Conservation (phyloP, 2,888 invertebrate species). For the Fissipunctia ypsillon region DNA sequence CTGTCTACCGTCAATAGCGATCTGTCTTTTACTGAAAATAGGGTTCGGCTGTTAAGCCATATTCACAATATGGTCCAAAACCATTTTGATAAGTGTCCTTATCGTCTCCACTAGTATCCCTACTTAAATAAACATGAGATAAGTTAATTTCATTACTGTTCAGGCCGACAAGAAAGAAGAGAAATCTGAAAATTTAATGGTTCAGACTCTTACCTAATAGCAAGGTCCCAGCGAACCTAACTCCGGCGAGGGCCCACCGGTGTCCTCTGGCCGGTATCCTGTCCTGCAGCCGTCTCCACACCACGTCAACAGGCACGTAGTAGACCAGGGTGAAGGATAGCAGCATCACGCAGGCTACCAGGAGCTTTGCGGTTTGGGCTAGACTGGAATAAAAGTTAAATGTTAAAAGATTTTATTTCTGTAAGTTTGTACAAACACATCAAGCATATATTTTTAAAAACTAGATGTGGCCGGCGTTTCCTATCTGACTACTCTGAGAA, state of each 20-base stretch:
- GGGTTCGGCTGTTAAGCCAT: too few relatives aligned
- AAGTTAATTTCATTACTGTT: background rate
- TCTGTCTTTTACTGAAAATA: too few relatives aligned
- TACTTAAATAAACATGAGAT: background rate
- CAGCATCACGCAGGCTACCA: conserved; percentile 97
- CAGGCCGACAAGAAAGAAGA: background rate
- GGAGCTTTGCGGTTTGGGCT: conserved; percentile 94
- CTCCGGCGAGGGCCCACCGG: conserved; percentile 82
- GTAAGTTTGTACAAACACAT: too few relatives aligned
- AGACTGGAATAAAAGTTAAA: conserved; percentile 87
- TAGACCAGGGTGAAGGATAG: conserved; percentile 98
- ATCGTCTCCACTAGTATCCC: too few relatives aligned
- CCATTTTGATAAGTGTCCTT: background rate
- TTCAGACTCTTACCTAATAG: conserved; percentile 76
- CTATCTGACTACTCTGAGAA: too few relatives aligned
- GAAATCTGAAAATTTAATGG: background rate
- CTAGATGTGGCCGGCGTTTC: too few relatives aligned
- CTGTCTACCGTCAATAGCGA: too few relatives aligned
- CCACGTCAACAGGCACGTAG: conserved; percentile 97
- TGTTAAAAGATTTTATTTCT: too few relatives aligned
- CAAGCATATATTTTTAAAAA: too few relatives aligned
- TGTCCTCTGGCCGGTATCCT: conserved; percentile 85
- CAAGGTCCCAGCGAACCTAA: conserved; percentile 80
- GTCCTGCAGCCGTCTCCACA: conserved; percentile 93
- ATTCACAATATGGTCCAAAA: background rate